Base-by-base conservation (phyloP, 2,113 vertebrate genomes). In the Clupea harengus region DNA sequence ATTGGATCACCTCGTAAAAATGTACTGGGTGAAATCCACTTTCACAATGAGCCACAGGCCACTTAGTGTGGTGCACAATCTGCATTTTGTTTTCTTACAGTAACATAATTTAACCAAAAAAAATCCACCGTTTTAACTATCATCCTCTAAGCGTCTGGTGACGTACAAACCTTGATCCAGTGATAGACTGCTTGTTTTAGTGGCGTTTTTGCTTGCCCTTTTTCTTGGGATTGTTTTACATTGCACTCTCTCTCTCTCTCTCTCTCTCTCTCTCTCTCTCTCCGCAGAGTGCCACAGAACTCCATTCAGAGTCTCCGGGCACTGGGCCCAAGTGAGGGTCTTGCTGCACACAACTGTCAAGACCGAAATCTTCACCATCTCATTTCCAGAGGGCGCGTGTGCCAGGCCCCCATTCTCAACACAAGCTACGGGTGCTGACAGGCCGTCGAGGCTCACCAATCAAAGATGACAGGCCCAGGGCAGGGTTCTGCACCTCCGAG, bases 311-410 rank as follows among this genome's bases (percentile, higher is more conserved):
- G 67, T 80, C 84, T 83, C 50, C 83, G 82, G 28, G 81, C 81
- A 83, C 82, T 22, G 84, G 9, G 67, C 67, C 67, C 18, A 39
- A 28, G 64, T 9, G 67, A 75, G 44, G 84, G 84, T 78, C 75
- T 11, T 20, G 72, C 72, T 54, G 28, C 67, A 75, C 67, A 75
- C 83, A 83, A 84, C 83, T 85, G 89, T 87, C 87, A 86, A 75
- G 89, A 85, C 82, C 44, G 85, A 90, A 84, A 88, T 88, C 85
- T 88, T 87, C 84, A 86, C 85, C 90, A 86, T 86, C 88, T 90
- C 89, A 84, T 89, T 90, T 92, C 89, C 89, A 85, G 60, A 67
- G 60, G 20, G 54, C 4, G 52, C 28, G 18, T 67, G 46, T 17
- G 88, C 81, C 85, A 86, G 85, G 83, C 67, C 86, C 83, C 46